phyloP scores from a whole-genome alignment of 2,888 invertebrate genomes.

The Polia nebulosa region DNA sequence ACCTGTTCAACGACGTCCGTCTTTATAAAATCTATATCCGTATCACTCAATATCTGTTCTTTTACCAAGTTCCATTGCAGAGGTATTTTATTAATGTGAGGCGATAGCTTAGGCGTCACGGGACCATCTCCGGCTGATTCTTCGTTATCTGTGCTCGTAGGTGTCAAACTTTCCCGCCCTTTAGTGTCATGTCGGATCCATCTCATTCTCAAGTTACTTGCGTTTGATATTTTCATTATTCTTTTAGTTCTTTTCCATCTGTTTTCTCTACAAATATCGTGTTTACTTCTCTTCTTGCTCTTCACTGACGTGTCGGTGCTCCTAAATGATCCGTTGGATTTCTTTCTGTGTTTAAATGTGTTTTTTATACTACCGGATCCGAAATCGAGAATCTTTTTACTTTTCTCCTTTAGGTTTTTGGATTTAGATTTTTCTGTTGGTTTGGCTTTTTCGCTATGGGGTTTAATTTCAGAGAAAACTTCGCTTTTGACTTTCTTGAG shows the following conservation, averaged over 20 bases:
- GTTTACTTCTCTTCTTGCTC: constrained; percentile 12
- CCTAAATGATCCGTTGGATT: background rate
- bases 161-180: constrained; percentile 19
- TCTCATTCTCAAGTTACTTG: background rate
- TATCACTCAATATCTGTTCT: constrained; percentile 23
- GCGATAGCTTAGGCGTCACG: constrained; percentile 6
- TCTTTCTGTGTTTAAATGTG: constrained; percentile 3
- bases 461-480: background rate
- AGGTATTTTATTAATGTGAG: background rate
- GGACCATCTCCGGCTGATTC: constrained; percentile 47
- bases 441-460: background rate
- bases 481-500: background rate
- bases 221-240: constrained; percentile 9
- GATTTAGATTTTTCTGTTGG: constrained; percentile 1
- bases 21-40: background rate
- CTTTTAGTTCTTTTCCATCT: constrained; percentile 28
- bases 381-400: constrained; percentile 14
- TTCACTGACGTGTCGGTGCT: background rate
- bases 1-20: background rate
- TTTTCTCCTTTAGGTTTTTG: constrained; percentile 15
- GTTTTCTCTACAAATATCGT: background rate
- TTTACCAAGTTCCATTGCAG: background rate
- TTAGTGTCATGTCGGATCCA: constrained; percentile 29
- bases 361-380: background rate
- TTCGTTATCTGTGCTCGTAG: constrained; percentile 37